Evolutionary conservation across 53 echinoderm and acorn worm genomes (phyloP).

Genomic region (Zoroaster sp.): DNA sequence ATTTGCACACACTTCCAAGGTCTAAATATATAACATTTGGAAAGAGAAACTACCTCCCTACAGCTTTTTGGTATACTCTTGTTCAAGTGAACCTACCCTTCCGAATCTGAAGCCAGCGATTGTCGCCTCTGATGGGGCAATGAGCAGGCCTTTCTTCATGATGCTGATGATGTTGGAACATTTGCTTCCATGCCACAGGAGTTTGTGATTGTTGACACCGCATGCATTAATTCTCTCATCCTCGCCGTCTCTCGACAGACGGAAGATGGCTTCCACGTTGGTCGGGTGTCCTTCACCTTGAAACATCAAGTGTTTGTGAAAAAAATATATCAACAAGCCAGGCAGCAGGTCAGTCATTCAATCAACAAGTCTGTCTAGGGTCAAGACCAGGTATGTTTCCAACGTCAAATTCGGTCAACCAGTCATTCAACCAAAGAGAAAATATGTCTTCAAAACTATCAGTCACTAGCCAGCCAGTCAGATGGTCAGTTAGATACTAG

Average conservation of each 20-base stretch:
- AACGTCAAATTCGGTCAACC: too few species aligned
- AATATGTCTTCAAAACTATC: too few species aligned
- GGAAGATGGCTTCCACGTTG: slow-evolving; percentile 80
- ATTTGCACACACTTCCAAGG: too few species aligned
- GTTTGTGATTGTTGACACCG: slow-evolving; percentile 73
- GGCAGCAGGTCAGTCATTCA: too few species aligned
- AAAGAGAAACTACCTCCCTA: too few species aligned
- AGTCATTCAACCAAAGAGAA: too few species aligned
- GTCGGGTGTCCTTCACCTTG: slow-evolving; percentile 20
- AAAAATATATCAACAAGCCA: too few species aligned
- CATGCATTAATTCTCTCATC: slow-evolving; percentile 61
- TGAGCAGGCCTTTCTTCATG: slow-evolving; percentile 79
- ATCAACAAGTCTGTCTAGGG: background rate
- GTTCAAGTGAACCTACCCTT: slow-evolving; percentile 35
- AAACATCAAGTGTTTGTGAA: background rate
- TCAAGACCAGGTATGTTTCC: background rate
- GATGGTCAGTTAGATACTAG: too few species aligned
- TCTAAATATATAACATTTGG: too few species aligned
- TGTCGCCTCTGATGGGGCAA: slow-evolving; percentile 69
- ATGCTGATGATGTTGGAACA: slow-evolving; percentile 84
- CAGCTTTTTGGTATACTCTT: background rate
- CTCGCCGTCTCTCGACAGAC: slow-evolving; percentile 68
- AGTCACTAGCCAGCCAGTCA: too few species aligned
- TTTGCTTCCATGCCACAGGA: slow-evolving; percentile 96
- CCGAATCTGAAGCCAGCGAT: slow-evolving; percentile 64